A percentile compares a stretch with the other conserved stretches of the same genome.
These are phyloP conservation scores for Cheiracanthium punctorium DNA, from an alignment of 2,888 invertebrate species.

Conservation along the genomic window DNA sequence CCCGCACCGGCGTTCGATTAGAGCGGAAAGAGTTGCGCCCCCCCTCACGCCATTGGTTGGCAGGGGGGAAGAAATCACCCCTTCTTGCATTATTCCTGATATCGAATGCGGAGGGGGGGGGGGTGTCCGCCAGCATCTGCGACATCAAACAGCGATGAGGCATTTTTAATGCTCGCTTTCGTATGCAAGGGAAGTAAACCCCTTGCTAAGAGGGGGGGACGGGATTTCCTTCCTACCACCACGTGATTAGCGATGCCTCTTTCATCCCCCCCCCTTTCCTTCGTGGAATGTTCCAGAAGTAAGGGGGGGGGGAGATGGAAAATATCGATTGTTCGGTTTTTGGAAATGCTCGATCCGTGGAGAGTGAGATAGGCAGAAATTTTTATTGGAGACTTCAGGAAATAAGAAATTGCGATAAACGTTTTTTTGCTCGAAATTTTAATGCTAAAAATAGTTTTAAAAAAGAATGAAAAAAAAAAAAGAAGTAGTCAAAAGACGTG, in stretches of 20 bases:
- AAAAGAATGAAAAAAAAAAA: too few species aligned
- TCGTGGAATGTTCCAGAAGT: constrained; percentile 27
- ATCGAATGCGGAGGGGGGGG: too few species aligned
- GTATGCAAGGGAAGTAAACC: constrained; percentile 35
- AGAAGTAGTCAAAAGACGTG: too few species aligned
- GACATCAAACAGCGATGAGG: constrained; percentile 64
- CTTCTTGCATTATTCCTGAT: constrained; percentile 57
- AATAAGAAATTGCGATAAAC: too few species aligned
- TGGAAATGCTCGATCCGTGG: background rate
- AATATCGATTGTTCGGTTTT: constrained; percentile 4
- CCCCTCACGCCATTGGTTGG: constrained; percentile 35
- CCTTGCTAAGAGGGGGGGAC: background rate
- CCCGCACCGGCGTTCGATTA: constrained; percentile 24
- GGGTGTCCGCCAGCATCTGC: constrained; percentile 24
- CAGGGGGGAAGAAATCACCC: constrained; percentile 32
- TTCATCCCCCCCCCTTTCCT: background rate
- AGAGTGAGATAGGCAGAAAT: background rate
- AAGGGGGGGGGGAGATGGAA: background rate
- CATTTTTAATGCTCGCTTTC: constrained; percentile 62
- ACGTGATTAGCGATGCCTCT: constrained; percentile 47
- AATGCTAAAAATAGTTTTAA: too few species aligned
- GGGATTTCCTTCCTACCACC: constrained; percentile 22
- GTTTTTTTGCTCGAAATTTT: too few species aligned
- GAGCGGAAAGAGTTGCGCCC: constrained; percentile 54
- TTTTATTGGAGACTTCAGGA: background rate